These are phyloP conservation scores for Rattus norvegicus DNA, from an alignment of 2,113 vertebrate genomes.

Conservation along the genomic window GRCr8 NC_086021.1:57407001-57407500, in stretches of 20 bases:
- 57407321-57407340: neutral
- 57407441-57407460: constrained; percentile 13
- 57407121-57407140: neutral
- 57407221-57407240: neutral
- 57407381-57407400: neutral
- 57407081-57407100: neutral
- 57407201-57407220: neutral
- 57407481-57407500: neutral
- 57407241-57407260: neutral
- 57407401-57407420: neutral
- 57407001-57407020: neutral
- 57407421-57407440: constrained; percentile 25
- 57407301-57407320: neutral
- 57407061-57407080: neutral
- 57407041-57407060: neutral
- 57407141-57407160: neutral
- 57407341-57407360: neutral
- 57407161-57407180: fast-evolving
- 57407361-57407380: neutral
- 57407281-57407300: constrained; percentile 18
- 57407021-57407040: constrained; percentile 13
- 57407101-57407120: neutral
- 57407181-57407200: neutral
- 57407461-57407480: constrained; percentile 12
- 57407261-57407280: neutral